Base-by-base conservation (phyloP, 2,888 invertebrate species). In the Laothoe populi region DNA sequence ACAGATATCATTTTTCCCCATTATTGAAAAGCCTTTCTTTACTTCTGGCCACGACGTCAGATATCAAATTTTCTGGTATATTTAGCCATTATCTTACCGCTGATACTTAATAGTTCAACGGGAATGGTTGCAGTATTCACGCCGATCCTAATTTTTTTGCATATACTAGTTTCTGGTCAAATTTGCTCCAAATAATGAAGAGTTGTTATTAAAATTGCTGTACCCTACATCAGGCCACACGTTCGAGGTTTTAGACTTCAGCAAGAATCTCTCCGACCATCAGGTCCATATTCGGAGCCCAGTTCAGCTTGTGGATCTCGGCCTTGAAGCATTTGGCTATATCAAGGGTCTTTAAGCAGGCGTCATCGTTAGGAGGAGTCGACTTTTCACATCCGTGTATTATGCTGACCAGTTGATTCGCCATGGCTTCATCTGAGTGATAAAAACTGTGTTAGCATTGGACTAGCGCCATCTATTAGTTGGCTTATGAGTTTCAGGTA, bases 251-350 rank as follows among this genome's bases (percentile, higher is more conserved):
- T 42, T 75, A 84, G 0, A 73, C 64, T 70, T 84, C 84, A 57
- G 85, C 77, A 19, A 87, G 59, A 0, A 86, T 63, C 38, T 86
- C 86, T 8, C 74, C 87, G 0, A 83, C 58, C 0, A 82, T 60
- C 0, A 87, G 64, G 0, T 86, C 84, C 71, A 81, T 67, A 61
- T 66, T 66, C 0, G 87, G 87, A 1, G 84, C 83, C 86, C 87
- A 86, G 65, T 85, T 73, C 8, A 85, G 75, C 63, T 86, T 82
- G 65, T 87, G 85, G 31, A 87, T 80, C 66, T 82, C 83, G 0
- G 62, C 67, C 63, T 86, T 85, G 77, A 87, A 88, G 70, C 88
- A 88, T 58, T 73, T 81, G 60, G 78, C 78, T 11, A 84, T 66
- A 46, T 72, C 70, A 10, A 87, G 68, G 0, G 79, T 70, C 59